Evolutionary conservation across 2,113 vertebrate genomes (phyloP).

Genomic region (Hemicordylus capensis): DNA sequence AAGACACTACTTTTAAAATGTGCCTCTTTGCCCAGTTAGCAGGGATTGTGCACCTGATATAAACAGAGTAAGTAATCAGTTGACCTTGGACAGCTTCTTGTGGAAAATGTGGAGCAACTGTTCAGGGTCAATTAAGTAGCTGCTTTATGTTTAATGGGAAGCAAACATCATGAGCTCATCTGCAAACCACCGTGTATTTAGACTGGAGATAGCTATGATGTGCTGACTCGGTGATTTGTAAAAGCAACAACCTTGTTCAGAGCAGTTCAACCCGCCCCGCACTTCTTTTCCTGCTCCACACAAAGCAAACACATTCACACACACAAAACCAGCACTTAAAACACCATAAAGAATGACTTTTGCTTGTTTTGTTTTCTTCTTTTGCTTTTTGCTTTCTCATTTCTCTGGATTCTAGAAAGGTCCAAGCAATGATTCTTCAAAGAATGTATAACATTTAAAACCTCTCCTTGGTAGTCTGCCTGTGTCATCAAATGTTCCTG

Average conservation of each 20-base stretch:
- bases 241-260: neutral
- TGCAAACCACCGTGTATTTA: neutral
- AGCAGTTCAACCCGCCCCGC: no score
- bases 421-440: neutral
- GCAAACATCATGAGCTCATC: neutral
- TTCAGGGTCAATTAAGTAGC: neutral
- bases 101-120: neutral
- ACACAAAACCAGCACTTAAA: neutral
- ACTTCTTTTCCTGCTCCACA: no score
- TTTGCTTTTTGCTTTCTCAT: neutral
- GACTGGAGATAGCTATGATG: neutral
- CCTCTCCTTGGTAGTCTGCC: neutral
- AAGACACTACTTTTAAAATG: no score
- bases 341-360: neutral
- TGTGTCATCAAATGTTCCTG: slow-evolving; percentile 29
- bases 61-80: neutral
- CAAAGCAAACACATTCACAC: no score
- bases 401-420: slow-evolving; percentile 29
- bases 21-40: no score
- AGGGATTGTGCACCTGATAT: neutral
- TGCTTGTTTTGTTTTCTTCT: neutral
- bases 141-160: neutral
- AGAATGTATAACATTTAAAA: neutral
- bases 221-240: neutral
- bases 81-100: neutral